Base-by-base conservation (phyloP, 2,113 vertebrate genomes). In the Hippocampus zosterae region DNA sequence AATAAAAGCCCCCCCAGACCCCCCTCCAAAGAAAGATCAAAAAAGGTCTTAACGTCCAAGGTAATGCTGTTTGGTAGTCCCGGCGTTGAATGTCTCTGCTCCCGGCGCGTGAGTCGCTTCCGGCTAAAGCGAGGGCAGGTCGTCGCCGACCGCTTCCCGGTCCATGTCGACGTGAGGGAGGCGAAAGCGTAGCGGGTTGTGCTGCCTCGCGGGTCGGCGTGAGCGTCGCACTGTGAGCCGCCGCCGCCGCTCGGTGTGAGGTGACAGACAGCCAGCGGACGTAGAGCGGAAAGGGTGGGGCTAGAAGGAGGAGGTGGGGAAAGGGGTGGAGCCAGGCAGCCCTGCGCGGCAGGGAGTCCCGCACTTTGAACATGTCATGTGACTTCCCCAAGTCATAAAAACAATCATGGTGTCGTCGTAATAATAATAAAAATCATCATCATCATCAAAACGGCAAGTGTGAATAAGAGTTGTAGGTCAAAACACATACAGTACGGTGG, bases 121-220 rank as follows among this genome's bases (percentile, higher is more conserved):
- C 64, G 44, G 64, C 23, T 65, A 65, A 65, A 29, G 64, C 64
- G n/a, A 16, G 13, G n/a, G 7, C 13, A 65, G 21, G 27, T 33
- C 57, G 21, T 15, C 42, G n/a, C 42, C n/a, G 42, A 48, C 42
- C 11, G 42, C 64, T 64, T 74, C 65, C 71, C 6, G 75, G 46
- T 79, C 78, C 85, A 89, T 88, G 81, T 81, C 67, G 74, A 80
- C 67, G 64, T 48, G 77, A 65, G 52, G 59, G 57, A 63, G 46
- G 25, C 15, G 25, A 33, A 29, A 50, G 9, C 27, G 16, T 33
- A 7, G 11, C 57, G 27, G 46, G 48, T 5, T 9, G 15, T 21
- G 48, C 19, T 12, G 57, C 27, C 27, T 27, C 48, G 42, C 25
- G 27, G 46, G 16, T 67, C 16, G 19, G 65, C n/a, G 27, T 11